A percentile compares a stretch with the other conserved stretches of the same genome.
Evolutionary conservation across 2,888 invertebrate species (phyloP).

Genomic region (Apodemia duryi): DNA sequence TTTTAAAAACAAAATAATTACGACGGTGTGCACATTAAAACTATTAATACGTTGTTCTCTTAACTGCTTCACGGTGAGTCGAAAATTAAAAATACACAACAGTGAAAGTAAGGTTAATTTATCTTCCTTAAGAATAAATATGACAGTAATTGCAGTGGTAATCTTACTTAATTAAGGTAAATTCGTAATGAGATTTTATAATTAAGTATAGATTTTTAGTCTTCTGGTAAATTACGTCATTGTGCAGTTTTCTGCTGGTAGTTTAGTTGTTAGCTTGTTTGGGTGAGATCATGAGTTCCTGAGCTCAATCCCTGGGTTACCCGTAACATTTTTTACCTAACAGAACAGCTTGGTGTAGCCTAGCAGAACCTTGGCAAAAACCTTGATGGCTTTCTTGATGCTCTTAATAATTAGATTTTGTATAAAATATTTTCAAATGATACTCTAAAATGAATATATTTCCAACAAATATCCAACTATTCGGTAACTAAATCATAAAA

Average conservation of each 20-base stretch:
- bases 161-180: slow-evolving; percentile 5
- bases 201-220: not conserved
- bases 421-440: no score
- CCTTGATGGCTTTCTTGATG: no score
- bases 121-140: not conserved
- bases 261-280: not conserved
- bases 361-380: no score
- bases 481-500: not conserved
- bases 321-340: no score
- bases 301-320: no score
- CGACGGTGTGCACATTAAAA: not conserved
- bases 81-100: slow-evolving; percentile 4
- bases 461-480: not conserved
- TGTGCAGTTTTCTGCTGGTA: not conserved
- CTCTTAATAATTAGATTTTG: no score
- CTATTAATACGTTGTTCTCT: slow-evolving; percentile 9
- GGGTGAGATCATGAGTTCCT: not conserved
- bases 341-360: no score
- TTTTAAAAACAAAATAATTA: slow-evolving; percentile 11
- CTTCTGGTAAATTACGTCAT: not conserved
- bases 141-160: not conserved
- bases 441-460: not conserved
- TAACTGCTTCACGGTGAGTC: slow-evolving; percentile 4
- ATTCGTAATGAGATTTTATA: slow-evolving; percentile 1
- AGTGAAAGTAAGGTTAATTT: slow-evolving; percentile 8